A percentile compares a stretch with the other conserved stretches of the same genome.
Evolutionary conservation across 2,797 vertebrate genomes (phyloP).

Genomic region (Sarcophilus harrisii): DNA sequence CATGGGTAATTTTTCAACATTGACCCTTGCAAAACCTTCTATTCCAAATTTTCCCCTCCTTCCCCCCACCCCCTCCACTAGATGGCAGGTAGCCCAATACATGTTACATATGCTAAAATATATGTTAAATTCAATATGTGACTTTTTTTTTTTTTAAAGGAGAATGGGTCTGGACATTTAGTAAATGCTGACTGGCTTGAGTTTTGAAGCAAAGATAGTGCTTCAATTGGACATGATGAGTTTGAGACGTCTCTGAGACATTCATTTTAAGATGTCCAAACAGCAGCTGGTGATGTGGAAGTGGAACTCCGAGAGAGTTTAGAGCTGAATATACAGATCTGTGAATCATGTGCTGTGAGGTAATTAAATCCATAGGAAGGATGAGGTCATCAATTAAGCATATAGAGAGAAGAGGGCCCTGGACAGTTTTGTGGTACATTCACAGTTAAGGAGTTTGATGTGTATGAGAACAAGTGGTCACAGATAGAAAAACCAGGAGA

Average conservation of each 20-base stretch:
- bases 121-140: no score
- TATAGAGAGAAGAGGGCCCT: not conserved
- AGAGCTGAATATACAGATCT: not conserved
- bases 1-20: no score
- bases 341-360: not conserved
- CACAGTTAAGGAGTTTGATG: not conserved
- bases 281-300: not conserved
- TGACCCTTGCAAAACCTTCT: no score
- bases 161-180: not conserved
- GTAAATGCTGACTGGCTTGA: not conserved
- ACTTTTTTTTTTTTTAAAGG: not conserved
- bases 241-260: not conserved
- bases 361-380: not conserved
- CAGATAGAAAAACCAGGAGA: not conserved
- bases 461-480: not conserved
- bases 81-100: no score
- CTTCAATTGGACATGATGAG: not conserved
- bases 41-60: no score
- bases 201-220: not conserved
- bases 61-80: no score
- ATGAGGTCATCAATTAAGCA: not conserved
- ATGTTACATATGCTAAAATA: no score
- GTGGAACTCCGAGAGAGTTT: not conserved
- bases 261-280: not conserved
- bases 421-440: not conserved